Evolutionary conservation across 2,113 vertebrate genomes (phyloP).

Genomic region (Panthera uncia): DNA sequence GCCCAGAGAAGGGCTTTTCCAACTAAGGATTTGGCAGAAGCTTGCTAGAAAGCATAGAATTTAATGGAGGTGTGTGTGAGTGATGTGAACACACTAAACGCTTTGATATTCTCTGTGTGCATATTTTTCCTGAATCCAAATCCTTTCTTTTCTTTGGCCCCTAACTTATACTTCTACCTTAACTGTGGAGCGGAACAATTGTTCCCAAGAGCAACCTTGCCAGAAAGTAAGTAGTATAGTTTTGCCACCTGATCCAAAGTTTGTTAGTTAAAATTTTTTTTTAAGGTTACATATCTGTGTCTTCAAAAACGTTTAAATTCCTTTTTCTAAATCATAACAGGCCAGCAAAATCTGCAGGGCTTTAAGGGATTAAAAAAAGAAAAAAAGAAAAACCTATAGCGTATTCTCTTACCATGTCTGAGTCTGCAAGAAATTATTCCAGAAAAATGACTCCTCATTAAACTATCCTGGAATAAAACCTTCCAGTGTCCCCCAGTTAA

Average conservation of each 20-base stretch:
- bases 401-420: slow-evolving; percentile 26
- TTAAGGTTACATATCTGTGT: not conserved
- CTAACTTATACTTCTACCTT: not conserved
- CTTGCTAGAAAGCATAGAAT: not conserved
- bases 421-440: slow-evolving; percentile 36
- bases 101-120: not conserved
- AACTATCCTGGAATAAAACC: not conserved
- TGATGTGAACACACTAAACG: not conserved
- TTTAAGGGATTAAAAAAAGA: not conserved
- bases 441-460: slow-evolving; percentile 33
- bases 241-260: slow-evolving; percentile 6
- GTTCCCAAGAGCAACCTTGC: not conserved
- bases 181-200: not conserved
- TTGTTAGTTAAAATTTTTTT: slow-evolving; percentile 5
- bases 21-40: not conserved
- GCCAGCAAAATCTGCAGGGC: not conserved
- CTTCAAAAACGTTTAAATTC: slow-evolving; percentile 26
- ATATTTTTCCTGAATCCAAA: slow-evolving; percentile 2
- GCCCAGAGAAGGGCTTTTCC: not conserved
- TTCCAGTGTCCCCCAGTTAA: slow-evolving; percentile 19
- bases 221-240: slow-evolving; percentile 10
- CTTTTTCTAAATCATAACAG: slow-evolving; percentile 20
- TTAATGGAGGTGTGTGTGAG: not conserved
- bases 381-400: not conserved
- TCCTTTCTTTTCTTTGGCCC: slow-evolving; percentile 34